Base-by-base conservation (phyloP, 2,797 vertebrate genomes). In the Hypotaenidia philippensis region DNA sequence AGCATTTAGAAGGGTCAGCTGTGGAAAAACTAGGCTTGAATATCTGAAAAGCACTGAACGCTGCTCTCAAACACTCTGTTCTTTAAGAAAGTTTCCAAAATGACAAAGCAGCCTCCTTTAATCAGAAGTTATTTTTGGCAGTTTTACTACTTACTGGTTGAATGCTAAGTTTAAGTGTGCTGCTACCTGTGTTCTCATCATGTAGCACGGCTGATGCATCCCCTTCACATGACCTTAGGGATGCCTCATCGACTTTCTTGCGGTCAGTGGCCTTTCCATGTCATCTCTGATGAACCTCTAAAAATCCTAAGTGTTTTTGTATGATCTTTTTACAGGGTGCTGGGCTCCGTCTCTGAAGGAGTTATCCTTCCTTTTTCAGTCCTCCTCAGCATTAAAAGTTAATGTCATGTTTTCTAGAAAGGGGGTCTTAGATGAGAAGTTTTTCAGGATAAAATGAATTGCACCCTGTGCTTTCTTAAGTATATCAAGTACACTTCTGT, bases 101-200 rank as follows among this genome's bases (percentile, higher is more conserved):
- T 23, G 8, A 8, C 2, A 8, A 15, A 27, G 34, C 12, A 3
- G 0, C 21, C 5, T 56, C 12, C 56, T 70, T 23, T 29, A 69
- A 41, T 1, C 2, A 27, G 19, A 40, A 22, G 11, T 17, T 68
- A 0, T 13, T 56, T 53, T 66, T 61, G 22, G 13, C 11, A 19
- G 2, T 49, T 87, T 69, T 40, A 55, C 47, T 65, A 50, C 29
- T 87, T 57, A 19, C 0, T 49, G 8, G 15, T 74, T 78, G 36
- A 71, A 47, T 50, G 8, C 11, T 1, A 10, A 2, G 3, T 49
- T 40, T 80, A 68, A 61, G 26, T 7, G 25, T 18, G 5, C 15
- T 18, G 5, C 15, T 59, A 2, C 16, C 11, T 75, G 2, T 34
- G 82, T 72, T 79, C 17, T 71, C 14, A 26, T 69, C 16, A 8